Conservation (phyloP, 1,140 invertebrate genomes). For the Euura saliciscinereae region DNA sequence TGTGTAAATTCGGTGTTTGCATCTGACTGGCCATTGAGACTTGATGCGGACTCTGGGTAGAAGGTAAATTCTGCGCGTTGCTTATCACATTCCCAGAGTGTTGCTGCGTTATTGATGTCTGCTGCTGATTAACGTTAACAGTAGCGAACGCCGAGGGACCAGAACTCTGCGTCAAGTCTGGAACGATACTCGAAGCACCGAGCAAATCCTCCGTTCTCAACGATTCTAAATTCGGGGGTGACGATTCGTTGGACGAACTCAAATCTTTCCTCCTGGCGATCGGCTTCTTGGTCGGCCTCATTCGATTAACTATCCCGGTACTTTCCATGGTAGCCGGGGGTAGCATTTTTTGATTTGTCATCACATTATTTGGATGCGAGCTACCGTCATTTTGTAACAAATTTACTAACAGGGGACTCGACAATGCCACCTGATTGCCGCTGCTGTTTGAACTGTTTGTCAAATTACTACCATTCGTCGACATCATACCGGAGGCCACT, state of each 20-base stretch:
- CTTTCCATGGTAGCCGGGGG: constrained; percentile 59
- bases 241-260: constrained; percentile 38
- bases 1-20: constrained; percentile 37
- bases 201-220: constrained; percentile 53
- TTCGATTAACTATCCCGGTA: constrained; percentile 53
- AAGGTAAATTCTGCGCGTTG: not conserved
- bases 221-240: constrained; percentile 49
- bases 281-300: constrained; percentile 56
- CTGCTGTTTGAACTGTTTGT: constrained; percentile 40
- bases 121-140: constrained; percentile 52
- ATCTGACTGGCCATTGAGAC: constrained; percentile 20
- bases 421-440: constrained; percentile 70
- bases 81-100: constrained; percentile 5
- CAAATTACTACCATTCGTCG: constrained; percentile 37
- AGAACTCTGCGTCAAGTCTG: constrained; percentile 37
- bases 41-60: constrained; percentile 12
- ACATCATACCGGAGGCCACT: constrained; percentile 51
- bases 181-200: constrained; percentile 33
- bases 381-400: constrained; percentile 85
- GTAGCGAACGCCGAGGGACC: constrained; percentile 51
- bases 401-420: constrained; percentile 90
- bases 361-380: constrained; percentile 55
- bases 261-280: constrained; percentile 55
- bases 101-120: constrained; percentile 25
- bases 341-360: constrained; percentile 56